Conservation (phyloP, 2,797 vertebrate genomes). For the Brotogeris chrysoptera region DNA sequence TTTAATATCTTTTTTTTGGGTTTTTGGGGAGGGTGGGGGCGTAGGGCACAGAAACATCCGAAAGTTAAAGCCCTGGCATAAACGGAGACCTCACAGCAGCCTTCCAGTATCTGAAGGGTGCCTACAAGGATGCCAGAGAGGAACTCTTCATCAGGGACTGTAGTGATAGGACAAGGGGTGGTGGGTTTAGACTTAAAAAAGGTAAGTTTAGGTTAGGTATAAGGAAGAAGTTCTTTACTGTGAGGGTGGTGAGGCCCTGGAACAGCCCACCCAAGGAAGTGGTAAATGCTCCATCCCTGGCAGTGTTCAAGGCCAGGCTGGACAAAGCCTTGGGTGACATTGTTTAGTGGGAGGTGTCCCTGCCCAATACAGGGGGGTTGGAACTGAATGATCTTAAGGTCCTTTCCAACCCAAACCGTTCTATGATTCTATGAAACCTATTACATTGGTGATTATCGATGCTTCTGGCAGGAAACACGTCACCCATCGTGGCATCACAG, state of each 20-base stretch:
- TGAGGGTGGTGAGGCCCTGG: too few species aligned
- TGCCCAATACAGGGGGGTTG: neutral
- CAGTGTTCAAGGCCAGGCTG: neutral
- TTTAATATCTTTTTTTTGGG: neutral
- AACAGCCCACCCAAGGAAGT: too few species aligned
- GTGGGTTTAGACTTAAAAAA: too few species aligned
- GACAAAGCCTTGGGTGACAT: neutral
- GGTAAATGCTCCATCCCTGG: neutral
- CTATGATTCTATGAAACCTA: neutral
- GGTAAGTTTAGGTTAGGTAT: too few species aligned
- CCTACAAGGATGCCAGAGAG: too few species aligned
- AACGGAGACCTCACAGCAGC: too few species aligned
- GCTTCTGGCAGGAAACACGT: neutral
- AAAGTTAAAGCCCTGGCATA: neutral
- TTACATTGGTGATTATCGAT: neutral
- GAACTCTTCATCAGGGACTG: too few species aligned
- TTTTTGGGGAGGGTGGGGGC: fast-evolving
- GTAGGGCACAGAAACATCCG: neutral
- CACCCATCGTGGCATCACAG: neutral
- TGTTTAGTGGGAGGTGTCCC: neutral
- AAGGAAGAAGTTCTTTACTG: too few species aligned
- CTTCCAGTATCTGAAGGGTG: too few species aligned
- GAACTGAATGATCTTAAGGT: neutral
- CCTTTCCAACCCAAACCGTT: neutral
- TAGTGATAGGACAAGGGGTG: too few species aligned